phyloP scores from a whole-genome alignment of 2,888 invertebrate genomes.

The Nymphalis polychloros region DNA sequence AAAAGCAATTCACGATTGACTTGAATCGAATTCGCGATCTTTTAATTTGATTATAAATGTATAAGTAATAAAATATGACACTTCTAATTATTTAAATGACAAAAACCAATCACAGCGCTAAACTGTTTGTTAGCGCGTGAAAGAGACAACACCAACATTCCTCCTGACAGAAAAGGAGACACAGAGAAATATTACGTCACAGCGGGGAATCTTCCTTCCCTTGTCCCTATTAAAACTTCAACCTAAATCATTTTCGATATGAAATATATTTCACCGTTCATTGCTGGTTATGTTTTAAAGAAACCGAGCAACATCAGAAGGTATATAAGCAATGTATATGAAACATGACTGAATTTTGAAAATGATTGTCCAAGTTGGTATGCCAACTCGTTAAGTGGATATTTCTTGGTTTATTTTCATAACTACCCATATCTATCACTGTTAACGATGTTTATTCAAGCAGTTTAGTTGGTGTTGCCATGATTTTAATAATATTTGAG shows the following conservation, averaged over 20 bases:
- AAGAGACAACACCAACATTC: conserved; percentile 70
- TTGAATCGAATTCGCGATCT: no score
- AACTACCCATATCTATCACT: conserved; percentile 80
- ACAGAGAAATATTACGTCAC: conserved; percentile 78
- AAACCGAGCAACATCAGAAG: not conserved
- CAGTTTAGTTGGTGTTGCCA: conserved; percentile 60
- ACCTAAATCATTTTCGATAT: not conserved
- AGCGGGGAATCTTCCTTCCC: conserved; percentile 70
- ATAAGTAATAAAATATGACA: conserved; percentile 1
- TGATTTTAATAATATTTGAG: conserved; percentile 25
- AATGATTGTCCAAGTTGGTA: conserved; percentile 44
- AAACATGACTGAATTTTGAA: not conserved
- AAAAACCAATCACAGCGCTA: conserved; percentile 67
- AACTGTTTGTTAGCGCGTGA: conserved; percentile 75
- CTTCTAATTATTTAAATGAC: conserved; percentile 45
- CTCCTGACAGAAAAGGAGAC: conserved; percentile 74
- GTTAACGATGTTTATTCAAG: conserved; percentile 82
- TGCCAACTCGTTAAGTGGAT: conserved; percentile 68
- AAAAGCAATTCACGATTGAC: no score
- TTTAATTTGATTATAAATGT: not conserved
- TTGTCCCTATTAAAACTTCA: conserved; percentile 45
- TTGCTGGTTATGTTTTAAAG: conserved; percentile 42
- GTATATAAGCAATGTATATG: conserved; percentile 47
- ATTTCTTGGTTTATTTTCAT: conserved; percentile 79
- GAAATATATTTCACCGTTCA: conserved; percentile 32